Evolutionary conservation across 92 coral and sea anemone genomes (phyloP).

Genomic region (Diadumene lineata): DNA sequence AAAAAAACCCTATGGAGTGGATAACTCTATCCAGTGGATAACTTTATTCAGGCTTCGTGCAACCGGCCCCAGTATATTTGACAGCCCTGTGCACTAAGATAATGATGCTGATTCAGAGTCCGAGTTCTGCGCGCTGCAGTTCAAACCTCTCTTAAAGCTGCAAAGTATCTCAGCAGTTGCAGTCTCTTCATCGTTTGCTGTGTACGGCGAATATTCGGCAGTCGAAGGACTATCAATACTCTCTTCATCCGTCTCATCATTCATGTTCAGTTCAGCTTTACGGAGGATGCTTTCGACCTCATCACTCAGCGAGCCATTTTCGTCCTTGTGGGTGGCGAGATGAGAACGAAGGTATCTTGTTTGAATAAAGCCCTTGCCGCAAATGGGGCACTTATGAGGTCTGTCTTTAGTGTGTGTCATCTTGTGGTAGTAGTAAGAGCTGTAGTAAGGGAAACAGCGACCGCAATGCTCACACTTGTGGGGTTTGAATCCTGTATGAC

Average conservation of each 20-base stretch:
- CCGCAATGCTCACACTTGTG: slow-evolving; percentile 89
- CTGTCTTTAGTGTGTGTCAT: slow-evolving; percentile 94
- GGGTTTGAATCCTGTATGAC: slow-evolving; percentile 90
- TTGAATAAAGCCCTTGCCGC: slow-evolving; percentile 92
- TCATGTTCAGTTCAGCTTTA: slow-evolving; percentile 39
- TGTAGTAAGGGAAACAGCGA: slow-evolving; percentile 87
- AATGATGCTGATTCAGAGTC: slow-evolving; percentile 25
- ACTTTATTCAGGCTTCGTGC: too few species aligned
- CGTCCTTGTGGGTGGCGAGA: slow-evolving; percentile 74
- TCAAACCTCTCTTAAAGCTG: slow-evolving; percentile 60
- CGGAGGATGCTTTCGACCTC: slow-evolving; percentile 55
- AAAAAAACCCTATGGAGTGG: too few species aligned
- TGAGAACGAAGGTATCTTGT: slow-evolving; percentile 80
- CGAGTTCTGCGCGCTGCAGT: slow-evolving; percentile 39
- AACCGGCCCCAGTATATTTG: too few species aligned
- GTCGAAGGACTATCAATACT: slow-evolving; percentile 35
- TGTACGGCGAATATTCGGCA: slow-evolving; percentile 16
- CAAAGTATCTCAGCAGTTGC: slow-evolving; percentile 82
- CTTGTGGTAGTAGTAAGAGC: slow-evolving; percentile 88
- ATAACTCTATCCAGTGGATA: too few species aligned
- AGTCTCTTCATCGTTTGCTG: slow-evolving; percentile 54
- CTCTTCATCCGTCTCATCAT: slow-evolving; percentile 39
- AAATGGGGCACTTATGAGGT: slow-evolving; percentile 85
- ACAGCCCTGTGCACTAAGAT: neutral
- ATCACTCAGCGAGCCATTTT: slow-evolving; percentile 48